Evolutionary conservation across 2,113 vertebrate genomes (phyloP), one percentile per base, ranked within the genome.

Genomic region (Steatornis caripensis): DNA sequence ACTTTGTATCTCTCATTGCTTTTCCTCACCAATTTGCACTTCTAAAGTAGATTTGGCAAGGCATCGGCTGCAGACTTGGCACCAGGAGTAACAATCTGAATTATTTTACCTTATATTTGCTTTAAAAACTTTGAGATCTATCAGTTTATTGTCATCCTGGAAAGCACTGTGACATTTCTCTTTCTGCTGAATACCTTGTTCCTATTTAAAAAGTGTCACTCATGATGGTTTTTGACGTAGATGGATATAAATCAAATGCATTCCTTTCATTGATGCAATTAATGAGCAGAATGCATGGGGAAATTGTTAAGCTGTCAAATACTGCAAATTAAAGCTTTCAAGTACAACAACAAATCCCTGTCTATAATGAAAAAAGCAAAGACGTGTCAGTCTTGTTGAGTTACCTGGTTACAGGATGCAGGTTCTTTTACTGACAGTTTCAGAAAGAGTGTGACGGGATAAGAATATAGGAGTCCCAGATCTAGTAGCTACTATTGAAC

Each of bases 311-410:
- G n/a, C n/a, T 82, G 80, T 39, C 82, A 81, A 92, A 94, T 76
- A 46, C 32, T 85, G 61, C 74, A 95, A 95, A 92, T 91, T 65
- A 87, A 93, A 43, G 61, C 84, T 77, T 95, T 96, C 84, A 82
- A 62, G 87, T 84, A 60, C 45, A 95, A 76, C 65, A 82, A 64
- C 37, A n/a, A 91, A 95, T 79, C 62, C 53, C 37, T 71, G 80
- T 39, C 69, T 92, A 5, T 74, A 87, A 79, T 41, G 60, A 69
- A 89, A 92, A 94, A 62, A 61, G 77, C 74, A 82, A 93, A 95
- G 92, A 41, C 1, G 1, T 46, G 57, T 57, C 87, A 93, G 36
- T 93, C 54, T 79, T 75, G 9, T 84, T 88, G 74, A 81, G 90
- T 76, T 89, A 93, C 61, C 89, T 82, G 81, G 69, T 89, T 92